phyloP scores from a whole-genome alignment of 1,140 invertebrate species.

The Glossosoma conforme region DNA sequence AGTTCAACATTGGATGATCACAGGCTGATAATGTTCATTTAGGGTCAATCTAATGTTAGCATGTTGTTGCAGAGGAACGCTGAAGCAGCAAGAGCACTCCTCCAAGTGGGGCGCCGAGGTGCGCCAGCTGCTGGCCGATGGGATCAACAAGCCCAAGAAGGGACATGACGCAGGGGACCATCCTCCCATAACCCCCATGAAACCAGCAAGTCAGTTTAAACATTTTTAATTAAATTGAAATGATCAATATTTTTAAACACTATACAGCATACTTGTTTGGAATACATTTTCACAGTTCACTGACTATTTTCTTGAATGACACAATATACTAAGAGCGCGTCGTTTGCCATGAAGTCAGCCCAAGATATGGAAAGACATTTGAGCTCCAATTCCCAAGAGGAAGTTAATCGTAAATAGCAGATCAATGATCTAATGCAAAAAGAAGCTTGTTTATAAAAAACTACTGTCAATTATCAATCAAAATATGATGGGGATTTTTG shows the following conservation, averaged over 20 bases:
- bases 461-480: no score
- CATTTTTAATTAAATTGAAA: no score
- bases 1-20: no score
- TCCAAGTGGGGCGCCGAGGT: constrained; percentile 76
- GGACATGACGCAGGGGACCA: constrained; percentile 96
- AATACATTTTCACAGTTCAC: background rate
- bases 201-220: constrained; percentile 58
- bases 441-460: no score
- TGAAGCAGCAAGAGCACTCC: constrained; percentile 67
- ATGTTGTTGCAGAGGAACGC: constrained; percentile 61
- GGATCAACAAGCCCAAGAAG: constrained; percentile 79
- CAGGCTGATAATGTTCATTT: no score
- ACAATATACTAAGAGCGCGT: background rate
- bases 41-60: no score
- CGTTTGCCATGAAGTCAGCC: background rate
- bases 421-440: no score
- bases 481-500: no score
- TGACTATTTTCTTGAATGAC: no score
- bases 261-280: no score
- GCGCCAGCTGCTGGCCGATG: constrained; percentile 48
- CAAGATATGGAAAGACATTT: background rate
- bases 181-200: constrained; percentile 98
- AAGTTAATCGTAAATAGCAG: no score
- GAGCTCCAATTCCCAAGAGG: background rate
- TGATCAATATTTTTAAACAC: no score